Percentiles rank a stretch among this genome's conserved stretches.
These are phyloP conservation scores for Tetanocera ferruginea DNA, from an alignment of 2,888 invertebrate species.

Conservation along the genomic window DNA sequence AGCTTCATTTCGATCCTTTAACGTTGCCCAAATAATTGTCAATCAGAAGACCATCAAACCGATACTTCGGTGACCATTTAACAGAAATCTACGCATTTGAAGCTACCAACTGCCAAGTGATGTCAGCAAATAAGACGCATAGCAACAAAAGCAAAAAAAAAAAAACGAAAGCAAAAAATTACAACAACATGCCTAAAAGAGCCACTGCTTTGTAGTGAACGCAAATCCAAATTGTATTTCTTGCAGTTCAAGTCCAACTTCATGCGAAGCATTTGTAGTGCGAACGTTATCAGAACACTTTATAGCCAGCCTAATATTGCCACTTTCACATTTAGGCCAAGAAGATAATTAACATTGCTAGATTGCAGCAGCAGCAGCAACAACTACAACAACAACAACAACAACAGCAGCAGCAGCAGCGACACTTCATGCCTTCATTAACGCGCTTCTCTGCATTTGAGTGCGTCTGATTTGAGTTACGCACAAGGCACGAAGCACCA, in stretches of 20 bases:
- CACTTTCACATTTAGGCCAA: slow-evolving; percentile 42
- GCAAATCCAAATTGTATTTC: not conserved
- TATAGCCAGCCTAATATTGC: slow-evolving; percentile 39
- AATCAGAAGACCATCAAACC: slow-evolving; percentile 5
- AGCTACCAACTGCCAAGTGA: not conserved
- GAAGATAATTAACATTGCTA: slow-evolving; percentile 44
- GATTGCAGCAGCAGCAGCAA: slow-evolving; percentile 19
- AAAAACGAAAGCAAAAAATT: too few relatives aligned
- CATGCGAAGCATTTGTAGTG: not conserved
- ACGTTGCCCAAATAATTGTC: slow-evolving; percentile 10
- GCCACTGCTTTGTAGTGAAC: not conserved
- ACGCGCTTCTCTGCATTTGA: slow-evolving; percentile 8
- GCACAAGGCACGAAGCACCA: not conserved
- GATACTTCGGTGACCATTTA: slow-evolving; percentile 11
- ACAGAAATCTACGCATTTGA: not conserved
- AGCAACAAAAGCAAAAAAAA: too few relatives aligned
- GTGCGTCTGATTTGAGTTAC: slow-evolving; percentile 1
- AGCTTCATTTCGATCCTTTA: slow-evolving; percentile 1
- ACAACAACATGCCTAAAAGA: not conserved
- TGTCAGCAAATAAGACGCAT: not conserved
- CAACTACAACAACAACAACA: not conserved
- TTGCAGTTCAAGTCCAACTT: not conserved
- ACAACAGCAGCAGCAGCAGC: not conserved
- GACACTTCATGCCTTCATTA: slow-evolving; percentile 17
- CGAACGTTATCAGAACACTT: slow-evolving; percentile 26